Conservation (phyloP, 2,113 vertebrate genomes). For the Ptilonorhynchus violaceus region DNA sequence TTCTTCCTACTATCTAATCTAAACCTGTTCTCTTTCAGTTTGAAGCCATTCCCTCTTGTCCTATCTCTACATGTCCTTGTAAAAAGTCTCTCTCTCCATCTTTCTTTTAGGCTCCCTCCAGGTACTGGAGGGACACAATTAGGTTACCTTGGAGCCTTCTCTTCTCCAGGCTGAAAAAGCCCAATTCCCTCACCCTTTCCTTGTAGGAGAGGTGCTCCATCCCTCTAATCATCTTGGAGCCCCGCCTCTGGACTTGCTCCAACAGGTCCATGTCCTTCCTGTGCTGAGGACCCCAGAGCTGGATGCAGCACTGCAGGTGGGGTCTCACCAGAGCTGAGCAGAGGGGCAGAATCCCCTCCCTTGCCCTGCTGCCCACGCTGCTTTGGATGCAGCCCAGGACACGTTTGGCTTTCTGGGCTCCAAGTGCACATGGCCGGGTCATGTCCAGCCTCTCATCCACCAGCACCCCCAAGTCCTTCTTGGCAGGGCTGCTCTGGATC, state of each 20-base stretch:
- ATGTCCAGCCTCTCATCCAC: not conserved
- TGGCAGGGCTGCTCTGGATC: not conserved
- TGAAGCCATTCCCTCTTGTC: not conserved
- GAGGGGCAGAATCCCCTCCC: not conserved
- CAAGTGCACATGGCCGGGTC: not conserved
- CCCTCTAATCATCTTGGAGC: not conserved
- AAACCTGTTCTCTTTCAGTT: not conserved
- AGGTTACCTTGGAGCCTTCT: not conserved
- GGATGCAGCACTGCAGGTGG: not conserved
- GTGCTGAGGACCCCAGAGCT: not conserved
- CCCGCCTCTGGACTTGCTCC: not conserved
- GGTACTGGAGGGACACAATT: not conserved
- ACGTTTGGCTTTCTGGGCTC: not conserved
- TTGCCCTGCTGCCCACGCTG: accelerated
- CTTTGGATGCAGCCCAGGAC: not conserved
- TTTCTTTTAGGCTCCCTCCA: not conserved
- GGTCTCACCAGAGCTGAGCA: not conserved
- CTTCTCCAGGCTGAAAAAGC: not conserved
- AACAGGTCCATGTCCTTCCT: not conserved
- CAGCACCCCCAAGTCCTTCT: not conserved
- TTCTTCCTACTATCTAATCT: not conserved
- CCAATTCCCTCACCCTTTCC: not conserved
- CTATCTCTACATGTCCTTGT: not conserved
- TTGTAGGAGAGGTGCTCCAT: not conserved
- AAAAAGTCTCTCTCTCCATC: not conserved